Conservation (phyloP, 2,797 vertebrate species). For the Cichlasoma orientale region DNA sequence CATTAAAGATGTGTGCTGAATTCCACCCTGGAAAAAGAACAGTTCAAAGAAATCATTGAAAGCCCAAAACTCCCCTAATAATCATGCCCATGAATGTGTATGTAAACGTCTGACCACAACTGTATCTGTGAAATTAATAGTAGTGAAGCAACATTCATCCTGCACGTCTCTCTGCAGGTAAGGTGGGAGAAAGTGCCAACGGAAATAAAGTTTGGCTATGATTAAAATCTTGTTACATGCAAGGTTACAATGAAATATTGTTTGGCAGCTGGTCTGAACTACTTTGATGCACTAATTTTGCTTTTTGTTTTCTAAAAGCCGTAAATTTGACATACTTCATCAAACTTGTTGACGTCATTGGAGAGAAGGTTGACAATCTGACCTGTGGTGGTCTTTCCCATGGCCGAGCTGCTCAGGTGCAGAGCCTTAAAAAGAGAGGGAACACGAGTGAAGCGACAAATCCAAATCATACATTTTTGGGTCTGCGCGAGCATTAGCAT, state of each 20-base stretch:
- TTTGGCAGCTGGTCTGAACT: neutral
- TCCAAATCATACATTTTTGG: too few species aligned
- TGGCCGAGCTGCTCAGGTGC: conserved; percentile 86
- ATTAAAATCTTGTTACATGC: neutral
- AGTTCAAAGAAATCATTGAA: too few species aligned
- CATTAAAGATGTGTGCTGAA: too few species aligned
- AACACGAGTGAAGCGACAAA: neutral
- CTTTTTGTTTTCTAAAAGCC: neutral
- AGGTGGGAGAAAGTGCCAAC: neutral
- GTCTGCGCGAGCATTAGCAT: neutral
- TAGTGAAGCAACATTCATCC: neutral
- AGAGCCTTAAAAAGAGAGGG: conserved; percentile 81
- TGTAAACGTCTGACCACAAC: too few species aligned
- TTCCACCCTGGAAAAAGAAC: too few species aligned
- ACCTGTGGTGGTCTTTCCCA: conserved; percentile 93
- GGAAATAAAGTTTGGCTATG: neutral
- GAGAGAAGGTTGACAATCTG: conserved; percentile 96
- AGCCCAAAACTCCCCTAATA: too few species aligned
- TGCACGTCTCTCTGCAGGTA: neutral
- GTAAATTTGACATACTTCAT: conserved; percentile 81
- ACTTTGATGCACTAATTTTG: neutral
- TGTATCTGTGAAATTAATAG: neutral
- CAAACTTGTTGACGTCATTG: conserved; percentile 95
- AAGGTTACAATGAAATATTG: neutral
- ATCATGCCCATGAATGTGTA: too few species aligned